Evolutionary conservation across 1,140 invertebrate genomes (phyloP).

Genomic region (Meloidogyne chitwoodi): DNA sequence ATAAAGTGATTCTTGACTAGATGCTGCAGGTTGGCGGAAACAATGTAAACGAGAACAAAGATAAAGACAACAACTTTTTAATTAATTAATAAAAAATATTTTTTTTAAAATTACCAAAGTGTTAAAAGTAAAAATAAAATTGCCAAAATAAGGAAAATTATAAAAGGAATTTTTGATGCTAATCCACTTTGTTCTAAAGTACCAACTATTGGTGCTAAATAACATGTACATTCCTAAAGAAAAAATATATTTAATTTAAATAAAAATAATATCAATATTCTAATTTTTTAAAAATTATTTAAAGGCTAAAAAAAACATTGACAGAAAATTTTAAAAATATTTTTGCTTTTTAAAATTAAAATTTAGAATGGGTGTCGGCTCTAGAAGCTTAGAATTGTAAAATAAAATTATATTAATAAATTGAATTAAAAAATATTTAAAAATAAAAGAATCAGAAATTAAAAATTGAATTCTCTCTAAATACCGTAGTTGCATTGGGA

Average conservation of each 20-base stretch:
- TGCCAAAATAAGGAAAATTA: conserved; percentile 49
- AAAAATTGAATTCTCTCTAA: no score
- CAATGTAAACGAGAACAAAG: conserved; percentile 6
- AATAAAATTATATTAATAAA: no score
- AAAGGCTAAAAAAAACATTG: no score
- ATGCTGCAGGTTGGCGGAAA: neutral
- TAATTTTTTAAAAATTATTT: no score
- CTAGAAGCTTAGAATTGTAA: no score
- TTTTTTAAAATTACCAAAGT: conserved; percentile 38
- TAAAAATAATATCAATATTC: no score
- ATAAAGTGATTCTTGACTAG: conserved; percentile 14
- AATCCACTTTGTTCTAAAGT: neutral
- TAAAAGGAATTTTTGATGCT: conserved; percentile 51
- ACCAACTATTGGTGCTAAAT: conserved; percentile 15
- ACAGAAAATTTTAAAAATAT: no score
- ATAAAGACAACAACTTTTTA: conserved; percentile 13
- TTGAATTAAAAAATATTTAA: no score
- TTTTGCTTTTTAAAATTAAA: no score
- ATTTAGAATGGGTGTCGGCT: no score
- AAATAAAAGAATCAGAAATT: no score
- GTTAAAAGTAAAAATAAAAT: conserved; percentile 53
- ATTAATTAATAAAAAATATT: neutral
- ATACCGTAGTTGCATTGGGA: no score
- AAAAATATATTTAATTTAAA: neutral
- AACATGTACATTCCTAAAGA: conserved; percentile 43